Evolutionary conservation across 2,113 vertebrate species (phyloP).

Genomic region (Crotophaga sulcirostris): DNA sequence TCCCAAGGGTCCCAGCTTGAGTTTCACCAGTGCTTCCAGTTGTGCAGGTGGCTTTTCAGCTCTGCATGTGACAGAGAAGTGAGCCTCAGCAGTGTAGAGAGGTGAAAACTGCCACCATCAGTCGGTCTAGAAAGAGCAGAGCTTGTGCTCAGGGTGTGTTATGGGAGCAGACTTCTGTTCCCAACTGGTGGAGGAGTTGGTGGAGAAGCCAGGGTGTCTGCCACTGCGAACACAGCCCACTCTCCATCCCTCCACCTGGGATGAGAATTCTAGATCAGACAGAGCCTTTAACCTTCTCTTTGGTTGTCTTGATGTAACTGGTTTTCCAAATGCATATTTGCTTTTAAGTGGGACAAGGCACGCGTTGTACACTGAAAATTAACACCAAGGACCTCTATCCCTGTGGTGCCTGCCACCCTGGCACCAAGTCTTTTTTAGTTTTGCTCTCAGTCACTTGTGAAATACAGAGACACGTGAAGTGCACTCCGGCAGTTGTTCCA

Average conservation of each 20-base stretch:
- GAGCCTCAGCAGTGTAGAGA: neutral
- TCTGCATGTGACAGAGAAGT: neutral
- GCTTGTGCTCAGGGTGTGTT: neutral
- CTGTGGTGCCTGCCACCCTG: neutral
- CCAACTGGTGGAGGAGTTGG: neutral
- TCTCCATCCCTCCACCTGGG: neutral
- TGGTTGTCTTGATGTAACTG: neutral
- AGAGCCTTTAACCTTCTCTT: neutral
- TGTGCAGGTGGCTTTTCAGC: neutral
- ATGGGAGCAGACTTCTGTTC: neutral
- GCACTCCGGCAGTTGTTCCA: neutral
- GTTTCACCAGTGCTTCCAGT: neutral
- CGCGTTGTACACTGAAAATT: neutral
- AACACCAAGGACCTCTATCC: neutral
- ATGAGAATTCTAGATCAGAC: neutral
- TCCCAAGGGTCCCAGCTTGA: neutral
- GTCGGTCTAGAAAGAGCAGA: neutral
- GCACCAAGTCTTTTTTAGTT: neutral
- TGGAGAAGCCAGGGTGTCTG: neutral
- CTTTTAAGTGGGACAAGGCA: neutral
- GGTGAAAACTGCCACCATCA: neutral
- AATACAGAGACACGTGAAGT: accelerated
- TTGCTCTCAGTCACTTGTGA: neutral
- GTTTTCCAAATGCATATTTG: neutral
- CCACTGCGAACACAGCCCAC: neutral